Percentiles rank a stretch among this genome's conserved stretches.
These are phyloP conservation scores for Urosaurus nigricauda DNA, from an alignment of 2,797 vertebrate genomes.

Conservation along the genomic window DNA sequence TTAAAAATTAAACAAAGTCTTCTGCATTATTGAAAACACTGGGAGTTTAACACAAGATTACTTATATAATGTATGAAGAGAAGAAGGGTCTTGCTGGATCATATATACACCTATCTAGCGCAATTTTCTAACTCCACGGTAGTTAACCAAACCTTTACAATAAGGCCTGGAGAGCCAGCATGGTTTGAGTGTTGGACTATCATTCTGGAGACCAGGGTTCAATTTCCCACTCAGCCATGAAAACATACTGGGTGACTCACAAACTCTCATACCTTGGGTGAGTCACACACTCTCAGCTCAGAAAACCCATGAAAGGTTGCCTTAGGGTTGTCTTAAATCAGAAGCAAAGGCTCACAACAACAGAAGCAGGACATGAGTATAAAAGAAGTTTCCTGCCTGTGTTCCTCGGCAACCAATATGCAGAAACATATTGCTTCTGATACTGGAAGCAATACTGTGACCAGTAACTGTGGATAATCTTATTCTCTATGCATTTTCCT, in stretches of 20 bases:
- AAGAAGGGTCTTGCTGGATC: not conserved
- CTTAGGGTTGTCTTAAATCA: no score
- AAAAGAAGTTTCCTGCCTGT: not conserved
- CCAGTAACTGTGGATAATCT: not conserved
- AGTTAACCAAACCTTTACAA: not conserved
- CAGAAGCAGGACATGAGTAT: not conserved
- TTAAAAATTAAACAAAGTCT: fast-evolving
- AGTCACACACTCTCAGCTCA: no score
- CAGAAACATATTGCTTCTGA: not conserved
- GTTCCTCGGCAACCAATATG: not conserved
- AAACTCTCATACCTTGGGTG: no score
- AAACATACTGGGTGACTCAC: no score
- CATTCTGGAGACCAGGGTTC: no score
- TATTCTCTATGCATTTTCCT: not conserved
- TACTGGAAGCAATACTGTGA: not conserved
- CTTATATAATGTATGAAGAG: not conserved
- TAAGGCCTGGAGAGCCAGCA: no score
- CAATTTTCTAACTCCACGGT: not conserved
- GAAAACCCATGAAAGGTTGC: no score
- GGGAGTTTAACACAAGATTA: constrained; percentile 6
- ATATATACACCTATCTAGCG: not conserved
- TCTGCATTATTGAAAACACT: not conserved
- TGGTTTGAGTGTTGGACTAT: no score
- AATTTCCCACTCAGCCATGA: no score
- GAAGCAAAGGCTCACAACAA: no score